Evolutionary conservation across 1,140 invertebrate species (phyloP), one percentile per base, ranked within the genome.

Genomic region (Acromyrmex heyeri): DNA sequence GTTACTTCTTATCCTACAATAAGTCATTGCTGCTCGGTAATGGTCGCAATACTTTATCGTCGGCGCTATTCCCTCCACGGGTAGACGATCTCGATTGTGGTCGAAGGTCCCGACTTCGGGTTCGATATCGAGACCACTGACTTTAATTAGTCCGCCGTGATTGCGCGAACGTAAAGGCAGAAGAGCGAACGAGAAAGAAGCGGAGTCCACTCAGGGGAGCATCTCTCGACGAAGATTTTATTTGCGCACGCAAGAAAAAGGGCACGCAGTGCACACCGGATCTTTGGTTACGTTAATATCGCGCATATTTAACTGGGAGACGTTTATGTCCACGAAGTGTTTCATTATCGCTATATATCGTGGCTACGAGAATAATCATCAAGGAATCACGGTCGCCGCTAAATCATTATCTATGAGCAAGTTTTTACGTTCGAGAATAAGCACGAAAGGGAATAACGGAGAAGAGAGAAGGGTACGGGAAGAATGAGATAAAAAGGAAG

Each of bases 21-120:
- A 90, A 90, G 89, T 90, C 88, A 90, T 90, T 78, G 86, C 69
- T 55, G 76, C 4, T 61, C 70, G 81, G 86, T 88, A 90, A 90
- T 90, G 86, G 34, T 86, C 67, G 67, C 77, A 62, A 73, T 88
- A 88, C 88, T 90, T 90, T 86, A 79, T 76, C 88, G 70, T 30
- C 72, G 76, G 86, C 64, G 86, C 70, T 90, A n/a, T 86, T 85
- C 70, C 61, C 82, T 55, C 62, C 27, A 50, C 61, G 62, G 2
- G 65, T 81, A 70, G 86, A 85, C 88, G 79, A 24, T 24, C 24
- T 24, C 24, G 24, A 24, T 24, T 86, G 81, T 90, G 89, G 89
- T 87, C 88, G 79, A 87, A 50, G 79, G 67, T 76, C 88, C 61
- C 38, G 86, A 61, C 77, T 69, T 86, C 77, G 57, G 62, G 62